Conservation (phyloP, 2,113 vertebrate species). For the Bos taurus region ARS-UCD2.0 NC_037352.1:20610501-20611000, state of each 20-base stretch:
- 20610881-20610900: neutral
- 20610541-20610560: neutral
- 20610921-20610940: neutral
- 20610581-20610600: conserved; percentile 57
- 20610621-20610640: conserved; percentile 45
- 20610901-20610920: neutral
- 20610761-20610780: neutral
- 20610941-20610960: neutral
- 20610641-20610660: conserved; percentile 49
- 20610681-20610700: neutral
- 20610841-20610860: neutral
- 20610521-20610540: conserved; percentile 36
- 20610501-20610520: neutral
- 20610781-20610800: neutral
- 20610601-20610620: conserved; percentile 49
- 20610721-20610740: neutral
- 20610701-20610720: conserved; percentile 5
- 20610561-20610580: conserved; percentile 55
- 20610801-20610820: neutral
- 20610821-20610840: fast-evolving
- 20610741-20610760: neutral
- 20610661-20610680: conserved; percentile 63
- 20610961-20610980: neutral
- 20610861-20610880: neutral
- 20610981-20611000: neutral